A percentile compares a stretch with the other conserved stretches of the same genome.
phyloP scores from a whole-genome alignment of 2,113 vertebrate species.

The Esox niger region DNA sequence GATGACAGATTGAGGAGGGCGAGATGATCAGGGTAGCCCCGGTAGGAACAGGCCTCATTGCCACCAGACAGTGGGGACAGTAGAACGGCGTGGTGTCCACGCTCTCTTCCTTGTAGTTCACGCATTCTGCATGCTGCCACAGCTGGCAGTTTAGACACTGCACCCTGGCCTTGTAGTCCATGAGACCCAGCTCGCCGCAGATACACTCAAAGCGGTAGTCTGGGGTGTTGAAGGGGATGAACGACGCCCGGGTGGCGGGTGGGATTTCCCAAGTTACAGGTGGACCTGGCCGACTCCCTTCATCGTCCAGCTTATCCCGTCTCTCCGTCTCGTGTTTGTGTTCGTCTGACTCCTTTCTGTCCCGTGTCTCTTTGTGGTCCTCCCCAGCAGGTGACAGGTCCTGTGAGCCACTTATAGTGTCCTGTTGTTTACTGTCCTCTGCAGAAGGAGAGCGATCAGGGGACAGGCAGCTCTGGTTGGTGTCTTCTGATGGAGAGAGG shows the following conservation, averaged over 20 bases:
- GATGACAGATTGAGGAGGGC: constrained; percentile 96
- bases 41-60: constrained; percentile 92
- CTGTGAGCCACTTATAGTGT: constrained; percentile 13
- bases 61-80: constrained; percentile 96
- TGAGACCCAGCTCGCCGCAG: constrained; percentile 86
- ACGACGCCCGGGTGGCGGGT: constrained; percentile 51
- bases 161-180: constrained; percentile 90
- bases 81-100: constrained; percentile 88
- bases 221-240: constrained; percentile 77
- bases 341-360: constrained; percentile 30
- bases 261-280: constrained; percentile 30
- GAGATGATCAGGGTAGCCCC: constrained; percentile 96
- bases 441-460: constrained; percentile 8
- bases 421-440: constrained; percentile 30
- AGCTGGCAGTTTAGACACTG: constrained; percentile 94
- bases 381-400: no score
- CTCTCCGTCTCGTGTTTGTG: neutral
- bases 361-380: no score
- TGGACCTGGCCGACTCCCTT: constrained; percentile 26
- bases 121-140: constrained; percentile 96
- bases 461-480: constrained; percentile 17
- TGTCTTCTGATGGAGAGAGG: constrained; percentile 51
- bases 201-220: constrained; percentile 95
- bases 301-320: neutral
- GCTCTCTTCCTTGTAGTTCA: constrained; percentile 93